Evolutionary conservation across 1,140 invertebrate genomes (phyloP).

Genomic region (Myzus persicae): DNA sequence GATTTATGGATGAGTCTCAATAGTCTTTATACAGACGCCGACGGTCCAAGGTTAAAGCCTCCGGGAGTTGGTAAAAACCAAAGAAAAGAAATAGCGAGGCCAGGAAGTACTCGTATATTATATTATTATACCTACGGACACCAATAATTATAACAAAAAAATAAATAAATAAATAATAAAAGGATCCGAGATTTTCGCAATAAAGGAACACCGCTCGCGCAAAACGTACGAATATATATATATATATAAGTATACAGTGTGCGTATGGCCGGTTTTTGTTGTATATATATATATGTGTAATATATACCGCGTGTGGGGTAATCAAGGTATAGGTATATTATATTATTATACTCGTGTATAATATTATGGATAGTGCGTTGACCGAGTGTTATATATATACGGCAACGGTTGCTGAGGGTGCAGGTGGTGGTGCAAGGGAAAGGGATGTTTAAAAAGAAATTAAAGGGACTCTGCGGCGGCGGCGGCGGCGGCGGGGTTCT

Average conservation of each 20-base stretch:
- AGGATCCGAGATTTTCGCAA: slow-evolving; percentile 34
- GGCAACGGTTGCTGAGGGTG: neutral
- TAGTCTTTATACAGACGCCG: neutral
- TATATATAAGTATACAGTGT: neutral
- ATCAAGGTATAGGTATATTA: neutral
- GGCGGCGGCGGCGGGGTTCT: neutral
- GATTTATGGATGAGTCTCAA: slow-evolving; percentile 18
- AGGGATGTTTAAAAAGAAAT: slow-evolving; percentile 46
- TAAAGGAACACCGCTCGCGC: neutral
- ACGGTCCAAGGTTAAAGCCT: slow-evolving; percentile 6
- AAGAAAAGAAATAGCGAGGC: neutral
- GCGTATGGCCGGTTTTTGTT: neutral
- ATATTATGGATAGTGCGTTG: slow-evolving; percentile 17
- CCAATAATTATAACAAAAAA: slow-evolving; percentile 30
- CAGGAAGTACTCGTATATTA: slow-evolving; percentile 35
- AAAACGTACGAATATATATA: neutral
- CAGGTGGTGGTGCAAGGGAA: neutral
- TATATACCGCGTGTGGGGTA: neutral
- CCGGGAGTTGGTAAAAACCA: neutral
- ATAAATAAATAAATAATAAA: slow-evolving; percentile 37
- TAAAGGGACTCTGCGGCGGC: slow-evolving; percentile 19
- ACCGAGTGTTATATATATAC: neutral
- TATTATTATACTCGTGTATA: neutral
- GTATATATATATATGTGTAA: neutral
- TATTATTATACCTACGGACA: slow-evolving; percentile 11